Evolutionary conservation across 2,888 invertebrate genomes (phyloP), one percentile per base, ranked within the genome.

Genomic region (Mesorhabditis sp.): DNA sequence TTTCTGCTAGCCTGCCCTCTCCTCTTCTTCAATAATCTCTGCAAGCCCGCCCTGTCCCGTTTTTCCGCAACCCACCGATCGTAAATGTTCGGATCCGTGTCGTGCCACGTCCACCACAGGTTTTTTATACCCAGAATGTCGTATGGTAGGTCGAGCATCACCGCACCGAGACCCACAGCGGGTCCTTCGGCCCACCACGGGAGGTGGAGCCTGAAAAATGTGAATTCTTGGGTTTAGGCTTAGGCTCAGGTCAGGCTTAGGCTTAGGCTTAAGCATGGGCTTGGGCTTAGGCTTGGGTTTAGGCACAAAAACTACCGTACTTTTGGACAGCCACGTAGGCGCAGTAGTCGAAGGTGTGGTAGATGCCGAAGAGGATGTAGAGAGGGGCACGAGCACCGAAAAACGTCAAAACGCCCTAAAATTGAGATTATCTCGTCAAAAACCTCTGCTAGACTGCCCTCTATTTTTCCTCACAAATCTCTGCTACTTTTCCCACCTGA

Each of bases 31-130:
- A 28, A 28, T 28, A 28, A 28, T 28, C 28, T 28, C 28, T 28
- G 28, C 28, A 1, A 28, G 28, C 28, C 28, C 2, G 28, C 28
- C 28, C 28, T 28, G 28, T 2, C 28, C 28, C 1, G 28, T 63
- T 7, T 15, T 63, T 4, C 28, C 7, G n/a, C 13, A 63, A n/a
- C 28, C 13, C 41, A 72, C 73, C 73, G 62, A 45, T 80, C 78
- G 75, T 85, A 88, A 71, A 89, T 87, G 82, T 88, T 89, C 44
- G 89, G 88, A 72, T 89, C 89, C 4, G 88, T 88, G 79, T 88
- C 89, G 79, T 92, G 92, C 92, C 92, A 93, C 2, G 91, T 91
- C 92, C 92, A 92, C 87, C 92, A 92, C 15, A 92, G 87, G 84
- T 91, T 91, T 62, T 92, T 92, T 10, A 92, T 90, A 1, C 91